phyloP scores from a whole-genome alignment of 2,888 invertebrate species.

The Magallana nippona region DNA sequence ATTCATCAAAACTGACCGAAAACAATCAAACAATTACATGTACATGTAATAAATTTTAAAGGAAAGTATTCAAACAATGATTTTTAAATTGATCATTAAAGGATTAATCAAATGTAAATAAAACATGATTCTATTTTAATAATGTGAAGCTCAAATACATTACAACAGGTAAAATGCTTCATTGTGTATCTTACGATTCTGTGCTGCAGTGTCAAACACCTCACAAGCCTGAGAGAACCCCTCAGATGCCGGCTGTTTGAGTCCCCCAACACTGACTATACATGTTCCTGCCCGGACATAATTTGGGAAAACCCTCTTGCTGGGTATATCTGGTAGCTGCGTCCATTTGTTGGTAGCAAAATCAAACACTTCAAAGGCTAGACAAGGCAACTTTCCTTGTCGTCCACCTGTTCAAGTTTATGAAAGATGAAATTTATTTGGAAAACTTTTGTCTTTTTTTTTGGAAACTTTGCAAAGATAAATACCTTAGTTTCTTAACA shows the following conservation, averaged over 20 bases:
- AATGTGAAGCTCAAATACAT: too few species aligned
- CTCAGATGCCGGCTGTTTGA: conserved; percentile 73
- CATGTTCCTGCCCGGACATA: conserved; percentile 72
- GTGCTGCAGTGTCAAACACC: conserved; percentile 72
- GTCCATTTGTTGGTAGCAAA: conserved; percentile 74
- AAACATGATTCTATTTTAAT: too few species aligned
- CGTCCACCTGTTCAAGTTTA: conserved; percentile 72
- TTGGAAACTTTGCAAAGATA: too few species aligned
- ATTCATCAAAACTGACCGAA: too few species aligned
- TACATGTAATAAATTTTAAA: too few species aligned
- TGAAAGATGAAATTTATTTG: background rate
- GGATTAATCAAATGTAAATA: too few species aligned
- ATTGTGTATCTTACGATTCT: background rate
- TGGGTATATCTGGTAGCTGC: conserved; percentile 72
- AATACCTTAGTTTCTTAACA: too few species aligned
- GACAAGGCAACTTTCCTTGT: conserved; percentile 75
- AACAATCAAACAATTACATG: too few species aligned
- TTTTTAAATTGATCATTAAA: too few species aligned
- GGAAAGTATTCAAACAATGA: too few species aligned
- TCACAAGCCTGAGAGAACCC: conserved; percentile 77
- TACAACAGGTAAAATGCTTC: too few species aligned
- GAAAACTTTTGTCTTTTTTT: background rate
- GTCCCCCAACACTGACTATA: conserved; percentile 77
- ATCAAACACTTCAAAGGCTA: conserved; percentile 76
- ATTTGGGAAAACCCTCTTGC: conserved; percentile 77